Percentiles rank a stretch among this genome's conserved stretches.
Evolutionary conservation across 2,888 invertebrate genomes (phyloP).

Genomic region (Frankliniella intonsa): DNA sequence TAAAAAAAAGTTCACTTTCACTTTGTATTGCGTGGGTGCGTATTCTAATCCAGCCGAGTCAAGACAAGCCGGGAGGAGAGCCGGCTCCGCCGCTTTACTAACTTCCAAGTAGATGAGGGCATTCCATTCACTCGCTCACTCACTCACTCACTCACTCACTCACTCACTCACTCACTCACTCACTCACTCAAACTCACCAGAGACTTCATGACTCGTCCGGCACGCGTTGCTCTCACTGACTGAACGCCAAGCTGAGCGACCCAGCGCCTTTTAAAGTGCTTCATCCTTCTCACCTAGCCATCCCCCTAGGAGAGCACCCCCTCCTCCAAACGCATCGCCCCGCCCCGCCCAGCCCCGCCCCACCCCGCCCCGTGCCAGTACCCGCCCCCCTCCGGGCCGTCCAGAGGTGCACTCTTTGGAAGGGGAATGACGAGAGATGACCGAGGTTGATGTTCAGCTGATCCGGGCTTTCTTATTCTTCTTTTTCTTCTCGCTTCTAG

Average conservation of each 20-base stretch:
- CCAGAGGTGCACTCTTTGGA: neutral
- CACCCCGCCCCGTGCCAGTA: neutral
- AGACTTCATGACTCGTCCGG: constrained; percentile 4
- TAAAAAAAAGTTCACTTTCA: too few species aligned
- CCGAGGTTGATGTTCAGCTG: neutral
- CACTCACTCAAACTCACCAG: neutral
- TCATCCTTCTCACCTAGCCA: constrained; percentile 7
- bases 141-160: neutral
- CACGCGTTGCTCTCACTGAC: neutral
- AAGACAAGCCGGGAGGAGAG: too few species aligned
- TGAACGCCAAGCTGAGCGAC: neutral
- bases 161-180: neutral
- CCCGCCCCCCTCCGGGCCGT: neutral
- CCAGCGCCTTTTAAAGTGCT: constrained; percentile 3
- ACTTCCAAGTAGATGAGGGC: too few species aligned
- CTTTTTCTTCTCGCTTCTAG: too few species aligned
- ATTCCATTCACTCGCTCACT: too few species aligned
- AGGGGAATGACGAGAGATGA: neutral
- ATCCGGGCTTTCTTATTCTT: too few species aligned
- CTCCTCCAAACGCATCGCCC: constrained; percentile 9
- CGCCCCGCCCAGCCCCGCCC: neutral
- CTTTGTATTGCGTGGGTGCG: too few species aligned
- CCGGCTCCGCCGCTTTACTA: too few species aligned
- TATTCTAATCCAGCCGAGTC: too few species aligned
- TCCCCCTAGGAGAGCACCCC: neutral